Evolutionary conservation across 2,797 vertebrate species (phyloP).

Genomic region (Cuculus canorus): DNA sequence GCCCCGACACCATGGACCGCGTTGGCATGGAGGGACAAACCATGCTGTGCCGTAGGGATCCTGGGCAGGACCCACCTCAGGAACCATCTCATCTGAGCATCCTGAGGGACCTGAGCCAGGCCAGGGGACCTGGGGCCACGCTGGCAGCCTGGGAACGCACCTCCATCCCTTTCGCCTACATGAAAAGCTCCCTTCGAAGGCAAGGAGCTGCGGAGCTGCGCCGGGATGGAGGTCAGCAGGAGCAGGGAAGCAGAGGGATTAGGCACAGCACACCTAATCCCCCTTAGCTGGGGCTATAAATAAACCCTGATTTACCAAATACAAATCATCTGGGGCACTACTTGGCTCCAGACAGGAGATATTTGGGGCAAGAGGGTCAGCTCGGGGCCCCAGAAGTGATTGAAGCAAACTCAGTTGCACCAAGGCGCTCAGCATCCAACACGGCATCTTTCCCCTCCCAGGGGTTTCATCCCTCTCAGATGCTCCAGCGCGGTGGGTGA

Average conservation of each 20-base stretch:
- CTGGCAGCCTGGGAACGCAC: not conserved
- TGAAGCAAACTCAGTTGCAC: not conserved
- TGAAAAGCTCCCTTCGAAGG: not conserved
- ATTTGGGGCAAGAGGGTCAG: not conserved
- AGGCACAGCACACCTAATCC: constrained; percentile 59
- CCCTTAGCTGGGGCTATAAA: constrained; percentile 27
- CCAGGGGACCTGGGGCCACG: rapidly evolving
- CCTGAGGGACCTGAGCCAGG: not conserved
- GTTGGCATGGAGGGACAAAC: not conserved
- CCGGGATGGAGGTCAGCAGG: constrained; percentile 39
- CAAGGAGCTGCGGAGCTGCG: not conserved
- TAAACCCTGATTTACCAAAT: constrained; percentile 51
- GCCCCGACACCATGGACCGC: rapidly evolving
- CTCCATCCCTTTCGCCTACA: not conserved
- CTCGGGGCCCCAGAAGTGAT: not conserved
- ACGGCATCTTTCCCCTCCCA: not conserved
- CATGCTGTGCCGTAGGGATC: rapidly evolving
- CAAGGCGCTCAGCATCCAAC: rapidly evolving
- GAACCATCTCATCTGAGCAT: not conserved
- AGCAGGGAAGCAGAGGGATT: constrained; percentile 35
- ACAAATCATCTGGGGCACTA: not conserved
- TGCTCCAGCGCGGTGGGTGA: rapidly evolving
- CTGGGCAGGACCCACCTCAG: not conserved
- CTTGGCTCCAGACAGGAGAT: not conserved
- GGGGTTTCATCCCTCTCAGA: rapidly evolving